Evolutionary conservation across 2,797 vertebrate genomes (phyloP).

Genomic region (Emydoidea blandingii): DNA sequence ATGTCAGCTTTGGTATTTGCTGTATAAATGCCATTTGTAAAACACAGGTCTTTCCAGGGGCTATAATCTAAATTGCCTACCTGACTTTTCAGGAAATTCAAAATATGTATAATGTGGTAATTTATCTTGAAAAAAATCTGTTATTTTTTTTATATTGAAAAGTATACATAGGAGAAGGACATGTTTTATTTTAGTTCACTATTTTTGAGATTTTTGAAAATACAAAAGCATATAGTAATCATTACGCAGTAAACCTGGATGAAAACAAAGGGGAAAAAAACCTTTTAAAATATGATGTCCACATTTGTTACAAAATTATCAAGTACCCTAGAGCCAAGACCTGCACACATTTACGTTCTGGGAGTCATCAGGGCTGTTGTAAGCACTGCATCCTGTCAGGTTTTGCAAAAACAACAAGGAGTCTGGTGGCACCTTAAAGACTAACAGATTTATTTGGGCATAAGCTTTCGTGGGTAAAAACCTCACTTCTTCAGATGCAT

Average conservation of each 20-base stretch:
- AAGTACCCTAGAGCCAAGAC: rapidly evolving
- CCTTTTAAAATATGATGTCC: background rate
- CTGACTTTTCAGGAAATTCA: slow-evolving; percentile 22
- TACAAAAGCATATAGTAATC: background rate
- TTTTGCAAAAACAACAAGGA: background rate
- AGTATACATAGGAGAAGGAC: background rate
- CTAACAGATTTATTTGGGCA: too few species aligned
- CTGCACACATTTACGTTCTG: background rate
- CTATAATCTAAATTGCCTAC: background rate
- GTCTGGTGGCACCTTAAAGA: too few species aligned
- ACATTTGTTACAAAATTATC: background rate
- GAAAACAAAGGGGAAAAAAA: background rate
- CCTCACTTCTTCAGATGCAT: too few species aligned
- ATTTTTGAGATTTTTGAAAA: rapidly evolving
- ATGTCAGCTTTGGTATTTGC: slow-evolving; percentile 26
- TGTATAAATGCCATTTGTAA: slow-evolving; percentile 24
- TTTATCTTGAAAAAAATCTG: background rate
- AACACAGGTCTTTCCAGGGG: background rate
- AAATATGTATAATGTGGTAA: background rate
- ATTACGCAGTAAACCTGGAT: background rate
- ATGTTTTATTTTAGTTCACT: background rate
- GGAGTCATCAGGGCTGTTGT: background rate
- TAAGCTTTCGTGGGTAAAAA: too few species aligned
- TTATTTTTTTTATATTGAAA: background rate
- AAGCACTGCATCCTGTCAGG: background rate